Percentiles rank a stretch among this genome's conserved stretches.
Conservation (phyloP, 1,140 invertebrate genomes). For the Drosophila repleta region DNA sequence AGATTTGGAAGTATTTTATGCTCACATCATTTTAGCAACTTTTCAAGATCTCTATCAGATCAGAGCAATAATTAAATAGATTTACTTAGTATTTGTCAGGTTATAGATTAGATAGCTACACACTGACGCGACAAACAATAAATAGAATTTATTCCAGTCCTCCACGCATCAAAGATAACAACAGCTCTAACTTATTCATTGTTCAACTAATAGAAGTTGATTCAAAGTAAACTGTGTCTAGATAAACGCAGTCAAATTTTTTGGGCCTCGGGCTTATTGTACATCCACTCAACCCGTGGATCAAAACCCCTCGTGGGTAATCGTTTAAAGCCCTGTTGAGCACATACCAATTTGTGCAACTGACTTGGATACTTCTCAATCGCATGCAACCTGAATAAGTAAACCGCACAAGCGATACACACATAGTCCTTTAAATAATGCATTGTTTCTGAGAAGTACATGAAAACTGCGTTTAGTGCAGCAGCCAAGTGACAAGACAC, state of each 20-base stretch:
- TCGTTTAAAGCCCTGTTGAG: conserved; percentile 2
- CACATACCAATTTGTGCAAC: conserved; percentile 6
- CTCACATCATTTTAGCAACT: no score
- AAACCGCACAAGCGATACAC: conserved; percentile 1
- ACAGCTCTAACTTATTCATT: neutral
- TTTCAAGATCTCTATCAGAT: no score
- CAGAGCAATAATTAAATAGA: no score
- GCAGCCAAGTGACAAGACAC: neutral
- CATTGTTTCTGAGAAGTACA: conserved; percentile 4
- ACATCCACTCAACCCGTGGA: no score
- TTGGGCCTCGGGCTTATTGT: no score
- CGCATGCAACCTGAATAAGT: conserved; percentile 15
- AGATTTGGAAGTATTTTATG: no score
- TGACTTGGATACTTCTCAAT: neutral
- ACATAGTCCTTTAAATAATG: conserved; percentile 5
- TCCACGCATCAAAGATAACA: neutral
- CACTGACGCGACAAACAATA: no score
- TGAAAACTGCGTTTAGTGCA: conserved; percentile 12
- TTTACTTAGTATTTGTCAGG: neutral
- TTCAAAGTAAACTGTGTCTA: neutral
- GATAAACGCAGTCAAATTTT: neutral
- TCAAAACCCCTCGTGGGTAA: conserved; percentile 1
- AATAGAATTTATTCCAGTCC: neutral
- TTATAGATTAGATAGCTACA: neutral
- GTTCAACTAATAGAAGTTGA: neutral